These are phyloP conservation scores for Laticauda colubrina DNA, from an alignment of 2,113 vertebrate genomes.

Conservation along the genomic window DNA sequence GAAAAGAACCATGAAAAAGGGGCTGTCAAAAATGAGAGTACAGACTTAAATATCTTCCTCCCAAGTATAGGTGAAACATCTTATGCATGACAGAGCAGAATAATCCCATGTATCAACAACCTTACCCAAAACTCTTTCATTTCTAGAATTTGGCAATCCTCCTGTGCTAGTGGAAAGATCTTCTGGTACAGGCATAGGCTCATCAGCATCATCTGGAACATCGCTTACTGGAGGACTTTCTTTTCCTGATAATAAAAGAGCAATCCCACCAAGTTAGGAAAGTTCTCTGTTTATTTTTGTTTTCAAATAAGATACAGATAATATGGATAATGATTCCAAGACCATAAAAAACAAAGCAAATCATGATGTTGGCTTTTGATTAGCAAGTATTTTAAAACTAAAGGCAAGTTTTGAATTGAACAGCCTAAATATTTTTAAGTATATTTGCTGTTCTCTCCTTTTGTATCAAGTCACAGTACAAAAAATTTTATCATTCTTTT, in stretches of 20 bases:
- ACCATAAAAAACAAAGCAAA: neutral
- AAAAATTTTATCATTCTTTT: neutral
- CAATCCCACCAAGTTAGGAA: conserved; percentile 37
- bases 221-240: conserved; percentile 87
- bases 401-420: neutral
- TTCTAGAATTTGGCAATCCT: conserved; percentile 83
- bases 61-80: neutral
- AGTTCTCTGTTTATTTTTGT: neutral
- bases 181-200: conserved; percentile 97
- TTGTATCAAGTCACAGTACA: neutral
- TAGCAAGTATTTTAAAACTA: neutral
- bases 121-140: conserved; percentile 83
- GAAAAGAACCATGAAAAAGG: conserved; percentile 2
- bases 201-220: conserved; percentile 84
- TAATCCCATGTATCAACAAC: neutral
- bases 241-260: conserved; percentile 75
- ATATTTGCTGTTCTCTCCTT: neutral
- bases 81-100: neutral
- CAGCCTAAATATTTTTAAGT: neutral
- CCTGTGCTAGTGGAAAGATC: conserved; percentile 91
- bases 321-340: neutral
- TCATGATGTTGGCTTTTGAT: neutral
- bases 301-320: neutral
- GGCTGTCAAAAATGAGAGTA: neutral
- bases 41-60: neutral